A percentile compares a stretch with the other conserved stretches of the same genome.
phyloP scores from a whole-genome alignment of 2,113 vertebrate species.

The Ophthalmolycus amberensis region DNA sequence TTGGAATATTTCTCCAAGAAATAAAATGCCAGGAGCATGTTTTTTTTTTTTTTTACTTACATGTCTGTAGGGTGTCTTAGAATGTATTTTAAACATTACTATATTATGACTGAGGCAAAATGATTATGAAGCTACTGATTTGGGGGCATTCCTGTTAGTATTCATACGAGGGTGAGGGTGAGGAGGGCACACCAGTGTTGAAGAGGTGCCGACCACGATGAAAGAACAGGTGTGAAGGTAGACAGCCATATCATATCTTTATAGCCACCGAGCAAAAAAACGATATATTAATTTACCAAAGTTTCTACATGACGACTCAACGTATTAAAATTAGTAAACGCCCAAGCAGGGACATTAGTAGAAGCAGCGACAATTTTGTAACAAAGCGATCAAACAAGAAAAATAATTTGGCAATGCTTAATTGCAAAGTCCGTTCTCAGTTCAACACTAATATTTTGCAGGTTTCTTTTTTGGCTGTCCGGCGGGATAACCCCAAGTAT shows the following conservation, averaged over 20 bases:
- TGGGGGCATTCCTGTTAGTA: not conserved
- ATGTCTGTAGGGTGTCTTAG: not conserved
- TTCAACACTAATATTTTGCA: constrained; percentile 65
- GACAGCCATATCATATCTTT: not conserved
- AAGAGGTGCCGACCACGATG: not conserved
- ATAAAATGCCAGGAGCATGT: not conserved
- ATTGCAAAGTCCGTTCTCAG: not conserved
- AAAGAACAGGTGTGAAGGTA: not conserved
- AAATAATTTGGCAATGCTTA: not conserved
- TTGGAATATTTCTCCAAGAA: not conserved
- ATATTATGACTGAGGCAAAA: not conserved
- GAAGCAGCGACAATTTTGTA: not conserved
- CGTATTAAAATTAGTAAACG: not conserved
- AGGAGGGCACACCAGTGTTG: not conserved
- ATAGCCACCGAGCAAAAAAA: not conserved
- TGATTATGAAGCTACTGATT: not conserved
- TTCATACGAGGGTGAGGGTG: not conserved
- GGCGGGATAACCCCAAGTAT: constrained; percentile 81
- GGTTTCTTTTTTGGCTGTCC: constrained; percentile 92
- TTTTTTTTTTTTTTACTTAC: not conserved
- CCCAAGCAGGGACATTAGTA: not conserved
- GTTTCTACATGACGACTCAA: no score
- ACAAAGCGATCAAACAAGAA: not conserved
- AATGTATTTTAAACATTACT: constrained; percentile 5
- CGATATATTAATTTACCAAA: no score